Evolutionary conservation across 2,113 vertebrate genomes (phyloP).

Genomic region (Nipponia nippon): DNA sequence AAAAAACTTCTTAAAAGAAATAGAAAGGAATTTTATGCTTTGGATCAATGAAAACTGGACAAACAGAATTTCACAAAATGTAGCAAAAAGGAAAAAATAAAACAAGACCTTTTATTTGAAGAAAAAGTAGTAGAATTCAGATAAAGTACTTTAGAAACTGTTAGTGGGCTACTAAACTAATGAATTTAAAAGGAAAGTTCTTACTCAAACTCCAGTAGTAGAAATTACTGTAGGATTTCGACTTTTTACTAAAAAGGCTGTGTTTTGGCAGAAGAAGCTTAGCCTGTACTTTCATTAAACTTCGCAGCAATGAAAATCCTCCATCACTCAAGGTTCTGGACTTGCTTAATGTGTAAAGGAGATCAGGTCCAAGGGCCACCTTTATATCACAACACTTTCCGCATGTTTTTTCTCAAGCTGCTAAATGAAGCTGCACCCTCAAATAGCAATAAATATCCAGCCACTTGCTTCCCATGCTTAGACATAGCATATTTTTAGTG

Average conservation of each 20-base stretch:
- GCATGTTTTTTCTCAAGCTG: background rate
- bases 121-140: background rate
- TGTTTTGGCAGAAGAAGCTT: background rate
- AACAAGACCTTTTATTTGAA: background rate
- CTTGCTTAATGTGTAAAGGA: background rate
- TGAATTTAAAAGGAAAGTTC: background rate
- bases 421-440: background rate
- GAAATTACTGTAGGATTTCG: background rate
- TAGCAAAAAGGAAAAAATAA: background rate
- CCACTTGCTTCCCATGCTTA: background rate
- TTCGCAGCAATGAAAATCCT: background rate
- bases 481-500: background rate
- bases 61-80: conserved; percentile 19
- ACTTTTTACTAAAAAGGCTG: background rate
- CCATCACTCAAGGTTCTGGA: background rate
- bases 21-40: background rate
- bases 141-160: background rate
- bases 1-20: background rate
- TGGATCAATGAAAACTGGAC: conserved; percentile 5
- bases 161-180: background rate
- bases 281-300: background rate
- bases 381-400: background rate
- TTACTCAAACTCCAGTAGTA: background rate
- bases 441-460: background rate
- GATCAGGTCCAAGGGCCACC: background rate